Percentiles rank a stretch among this genome's conserved stretches.
Conservation (phyloP, 2,888 invertebrate genomes). For the Choristoneura rosaceana region DNA sequence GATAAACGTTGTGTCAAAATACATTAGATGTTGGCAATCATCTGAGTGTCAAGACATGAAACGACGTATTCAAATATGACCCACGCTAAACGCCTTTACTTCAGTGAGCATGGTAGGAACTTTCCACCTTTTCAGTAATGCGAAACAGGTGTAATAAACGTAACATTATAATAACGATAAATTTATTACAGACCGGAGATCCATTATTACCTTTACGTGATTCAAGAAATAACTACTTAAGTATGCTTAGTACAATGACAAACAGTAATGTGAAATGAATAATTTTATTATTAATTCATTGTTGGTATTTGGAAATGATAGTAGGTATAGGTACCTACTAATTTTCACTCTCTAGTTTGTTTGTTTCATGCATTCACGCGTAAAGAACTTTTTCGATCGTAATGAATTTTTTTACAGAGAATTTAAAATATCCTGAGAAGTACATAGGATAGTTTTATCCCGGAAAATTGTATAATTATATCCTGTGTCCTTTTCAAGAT, state of each 20-base stretch:
- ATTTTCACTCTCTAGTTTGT: no score
- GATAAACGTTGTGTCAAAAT: not conserved
- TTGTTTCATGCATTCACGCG: no score
- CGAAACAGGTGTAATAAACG: not conserved
- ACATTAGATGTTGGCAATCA: not conserved
- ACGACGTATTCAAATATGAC: not conserved
- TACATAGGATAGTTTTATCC: no score
- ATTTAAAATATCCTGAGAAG: no score
- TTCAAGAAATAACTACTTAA: not conserved
- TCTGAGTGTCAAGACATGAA: constrained; percentile 1
- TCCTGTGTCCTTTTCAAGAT: no score
- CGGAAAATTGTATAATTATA: no score
- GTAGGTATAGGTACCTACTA: no score
- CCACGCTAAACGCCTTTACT: not conserved
- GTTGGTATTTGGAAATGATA: no score
- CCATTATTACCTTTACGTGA: not conserved
- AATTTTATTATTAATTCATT: no score
- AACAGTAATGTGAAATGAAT: not conserved
- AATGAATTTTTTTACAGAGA: no score
- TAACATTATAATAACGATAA: not conserved
- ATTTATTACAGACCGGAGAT: no score
- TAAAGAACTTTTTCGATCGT: no score
- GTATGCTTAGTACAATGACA: not conserved
- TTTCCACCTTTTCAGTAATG: not conserved
- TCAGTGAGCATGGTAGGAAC: not conserved